Evolutionary conservation across 2,113 vertebrate genomes (phyloP), one percentile per base, ranked within the genome.

Genomic region (Gulo gulo): DNA sequence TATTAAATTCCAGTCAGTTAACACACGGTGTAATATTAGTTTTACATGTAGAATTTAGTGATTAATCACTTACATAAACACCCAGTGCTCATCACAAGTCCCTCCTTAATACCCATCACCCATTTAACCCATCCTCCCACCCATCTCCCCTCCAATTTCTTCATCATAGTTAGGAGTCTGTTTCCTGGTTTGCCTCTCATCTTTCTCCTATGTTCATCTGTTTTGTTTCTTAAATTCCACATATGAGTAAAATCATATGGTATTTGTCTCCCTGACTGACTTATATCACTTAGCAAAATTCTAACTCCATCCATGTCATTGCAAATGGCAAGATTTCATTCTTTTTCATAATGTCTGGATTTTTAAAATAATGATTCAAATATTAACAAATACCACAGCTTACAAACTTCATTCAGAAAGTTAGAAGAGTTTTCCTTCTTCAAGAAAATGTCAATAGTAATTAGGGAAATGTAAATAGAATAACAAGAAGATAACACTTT

Each of bases 391-490:
- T 21, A 50, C 34, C n/a, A 63, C 29, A 81, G 12, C 29, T 78
- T 29, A 50, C 42, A 18, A 8, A n/a, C 24, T 9, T 61, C 81
- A 13, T 42, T 78, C 21, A 74, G 26, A 57, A 94, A 36, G 24
- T 74, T 73, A 59, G 16, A 59, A 74, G 24, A 39, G 16, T 74
- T 93, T 73, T 21, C 20, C 84, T 42, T 5, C 21, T 97, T 88
- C 10, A 83, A 69, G 69, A 95, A 87, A 87, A 79, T 71, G n/a
- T 63, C 12, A 65, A 7, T 87, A 31, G 59, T 63, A 79, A 50
- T 88, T 87, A 93, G 20, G 42, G 10, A 96, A 95, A 88, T 83
- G 24, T 50, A 95, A 76, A 81, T 74, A 74, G 74, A 93, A 71
- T 89, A 73, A 79, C 9, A 71, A 47, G 24, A 5, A 86, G 29